A percentile compares a stretch with the other conserved stretches of the same genome.
Conservation (phyloP, 2,113 vertebrate species). For the Ibidorhyncha struthersii region DNA sequence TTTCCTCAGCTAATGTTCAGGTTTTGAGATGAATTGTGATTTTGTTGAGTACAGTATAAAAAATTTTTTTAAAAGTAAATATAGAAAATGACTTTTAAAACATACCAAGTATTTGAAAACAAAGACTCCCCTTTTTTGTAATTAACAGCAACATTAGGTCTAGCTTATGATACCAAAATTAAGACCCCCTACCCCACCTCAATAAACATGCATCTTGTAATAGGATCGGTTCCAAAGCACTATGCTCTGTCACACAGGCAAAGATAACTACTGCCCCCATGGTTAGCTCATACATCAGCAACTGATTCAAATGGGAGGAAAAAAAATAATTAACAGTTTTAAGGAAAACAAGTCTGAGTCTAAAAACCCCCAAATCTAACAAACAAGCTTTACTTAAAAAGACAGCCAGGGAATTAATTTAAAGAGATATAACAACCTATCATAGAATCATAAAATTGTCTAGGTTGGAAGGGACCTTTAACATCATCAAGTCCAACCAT, state of each 20-base stretch:
- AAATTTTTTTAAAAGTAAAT: not conserved
- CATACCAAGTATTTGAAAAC: not conserved
- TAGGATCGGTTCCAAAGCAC: not conserved
- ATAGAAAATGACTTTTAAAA: not conserved
- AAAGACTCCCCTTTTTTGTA: accelerated
- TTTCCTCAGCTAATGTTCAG: not conserved
- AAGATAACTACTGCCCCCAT: not conserved
- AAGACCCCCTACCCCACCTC: not conserved
- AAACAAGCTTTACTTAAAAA: not conserved
- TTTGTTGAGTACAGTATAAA: not conserved
- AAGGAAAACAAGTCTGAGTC: not conserved
- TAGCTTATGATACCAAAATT: not conserved
- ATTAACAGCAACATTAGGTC: not conserved
- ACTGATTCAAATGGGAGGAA: not conserved
- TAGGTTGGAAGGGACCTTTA: too few species aligned
- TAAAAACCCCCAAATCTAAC: not conserved
- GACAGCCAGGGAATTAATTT: not conserved
- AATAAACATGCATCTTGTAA: not conserved
- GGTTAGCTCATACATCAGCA: not conserved
- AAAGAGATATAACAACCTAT: not conserved
- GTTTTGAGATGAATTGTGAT: not conserved
- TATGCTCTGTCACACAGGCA: not conserved
- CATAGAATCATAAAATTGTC: too few species aligned
- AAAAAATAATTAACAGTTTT: not conserved
- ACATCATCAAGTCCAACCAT: too few species aligned